These are phyloP conservation scores for Metalampra italica DNA, from an alignment of 2,888 invertebrate species.

Conservation along the genomic window DNA sequence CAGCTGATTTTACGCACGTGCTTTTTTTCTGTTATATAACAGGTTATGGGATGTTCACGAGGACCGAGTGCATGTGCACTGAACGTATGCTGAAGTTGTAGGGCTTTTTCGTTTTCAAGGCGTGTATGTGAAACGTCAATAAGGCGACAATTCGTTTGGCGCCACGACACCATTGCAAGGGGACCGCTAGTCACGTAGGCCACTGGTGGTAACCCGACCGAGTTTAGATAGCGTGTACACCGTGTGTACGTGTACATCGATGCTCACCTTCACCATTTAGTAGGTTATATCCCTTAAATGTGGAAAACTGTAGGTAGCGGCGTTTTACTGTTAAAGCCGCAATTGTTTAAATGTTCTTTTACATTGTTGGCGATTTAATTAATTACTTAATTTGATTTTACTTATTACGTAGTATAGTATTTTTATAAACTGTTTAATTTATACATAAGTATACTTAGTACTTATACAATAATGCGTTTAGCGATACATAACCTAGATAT, in stretches of 20 bases:
- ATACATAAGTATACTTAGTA: no score
- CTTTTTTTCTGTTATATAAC: conserved; percentile 63
- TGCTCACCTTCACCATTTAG: not conserved
- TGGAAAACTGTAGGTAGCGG: conserved; percentile 28
- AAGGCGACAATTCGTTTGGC: conserved; percentile 73
- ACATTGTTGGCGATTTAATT: no score
- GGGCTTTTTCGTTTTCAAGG: conserved; percentile 18
- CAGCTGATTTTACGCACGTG: conserved; percentile 69
- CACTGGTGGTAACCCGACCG: conserved; percentile 53
- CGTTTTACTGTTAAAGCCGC: conserved; percentile 5
- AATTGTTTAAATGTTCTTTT: not conserved
- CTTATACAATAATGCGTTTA: no score
- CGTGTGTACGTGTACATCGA: not conserved
- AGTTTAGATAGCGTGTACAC: conserved; percentile 28
- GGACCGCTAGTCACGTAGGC: conserved; percentile 75
- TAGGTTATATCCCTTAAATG: conserved; percentile 34
- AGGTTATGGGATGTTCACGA: conserved; percentile 16
- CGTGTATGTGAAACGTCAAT: conserved; percentile 40
- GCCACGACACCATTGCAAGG: conserved; percentile 69
- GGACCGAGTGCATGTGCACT: not conserved
- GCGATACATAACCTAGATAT: no score
- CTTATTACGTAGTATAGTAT: no score
- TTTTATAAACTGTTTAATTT: no score
- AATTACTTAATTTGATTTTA: no score
- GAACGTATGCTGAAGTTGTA: not conserved